A percentile compares a stretch with the other conserved stretches of the same genome.
phyloP scores from a whole-genome alignment of 1,140 invertebrate genomes.

The Rhizoglyphus robini region DNA sequence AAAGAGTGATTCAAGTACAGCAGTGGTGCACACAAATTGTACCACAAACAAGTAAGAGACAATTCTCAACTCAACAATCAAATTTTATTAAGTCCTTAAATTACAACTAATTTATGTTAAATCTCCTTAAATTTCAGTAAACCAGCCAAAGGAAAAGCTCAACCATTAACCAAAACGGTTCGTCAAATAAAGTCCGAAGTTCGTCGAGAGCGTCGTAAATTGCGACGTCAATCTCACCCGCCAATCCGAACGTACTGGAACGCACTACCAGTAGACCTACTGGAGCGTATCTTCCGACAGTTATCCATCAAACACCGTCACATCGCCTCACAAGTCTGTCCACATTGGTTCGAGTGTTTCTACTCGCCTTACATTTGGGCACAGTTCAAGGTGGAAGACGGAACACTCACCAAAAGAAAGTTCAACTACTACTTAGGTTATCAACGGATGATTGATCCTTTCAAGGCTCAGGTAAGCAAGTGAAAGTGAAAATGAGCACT shows the following conservation, averaged over 20 bases:
- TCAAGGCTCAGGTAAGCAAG: conserved; percentile 45
- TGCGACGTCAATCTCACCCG: not conserved
- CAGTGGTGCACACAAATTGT: too few species aligned
- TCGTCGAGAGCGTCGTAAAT: not conserved
- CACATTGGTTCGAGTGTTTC: conserved; percentile 41
- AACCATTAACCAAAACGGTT: too few species aligned
- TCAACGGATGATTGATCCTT: conserved; percentile 60
- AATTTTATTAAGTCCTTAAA: too few species aligned
- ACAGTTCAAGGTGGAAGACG: conserved; percentile 54
- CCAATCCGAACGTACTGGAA: conserved; percentile 40
- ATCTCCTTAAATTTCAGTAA: too few species aligned
- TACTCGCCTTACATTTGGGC: conserved; percentile 58
- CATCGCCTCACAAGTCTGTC: conserved; percentile 47
- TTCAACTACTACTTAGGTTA: conserved; percentile 71
- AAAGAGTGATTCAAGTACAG: too few species aligned
- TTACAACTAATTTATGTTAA: too few species aligned
- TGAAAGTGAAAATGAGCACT: too few species aligned
- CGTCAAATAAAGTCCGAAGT: too few species aligned
- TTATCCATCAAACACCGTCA: conserved; percentile 53
- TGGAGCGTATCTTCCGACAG: conserved; percentile 61
- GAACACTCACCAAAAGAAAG: conserved; percentile 53
- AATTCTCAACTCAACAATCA: too few species aligned
- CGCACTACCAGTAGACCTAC: conserved; percentile 53
- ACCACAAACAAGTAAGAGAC: too few species aligned
- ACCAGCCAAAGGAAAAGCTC: too few species aligned